Base-by-base conservation (phyloP, 2,797 vertebrate species). In the Coregonus suidteri region DNA sequence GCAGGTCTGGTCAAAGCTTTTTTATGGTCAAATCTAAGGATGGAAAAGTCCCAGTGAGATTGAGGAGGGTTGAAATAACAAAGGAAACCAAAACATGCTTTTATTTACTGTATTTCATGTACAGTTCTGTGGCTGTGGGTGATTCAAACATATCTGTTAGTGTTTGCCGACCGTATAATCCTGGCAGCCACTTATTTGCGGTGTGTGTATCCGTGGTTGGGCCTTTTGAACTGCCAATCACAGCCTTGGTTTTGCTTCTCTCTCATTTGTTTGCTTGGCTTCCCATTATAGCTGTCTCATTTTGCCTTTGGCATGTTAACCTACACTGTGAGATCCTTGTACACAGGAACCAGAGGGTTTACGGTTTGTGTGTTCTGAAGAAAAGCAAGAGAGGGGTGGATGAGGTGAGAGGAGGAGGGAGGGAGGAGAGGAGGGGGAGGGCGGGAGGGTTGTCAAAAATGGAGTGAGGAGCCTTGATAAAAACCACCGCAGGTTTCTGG, bases 401-500 rank as follows among this genome's bases (percentile, higher is more conserved):
- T 88, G 88, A 90, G 47, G 78, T 91, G 87, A 80, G 83, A 85
- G 80, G 90, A 89, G 86, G 92, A 91, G 88, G 84, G 13, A 31
- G 62, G 53, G 59, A 56, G 72, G 15, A 66, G 7, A 77, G 34
- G 47, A 67, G 75, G 35, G 79, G 14, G 89, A 90, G 89, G 89
- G 90, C 92, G 81, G 89, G 83, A 81, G 31, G 31, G 31, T 1
- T 96, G 94, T 96, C 95, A 96, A 94, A 95, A 95, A 93, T 94
- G 87, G 77, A 86, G 69, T 87, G 92, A 94, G 88, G 92, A 86
- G 80, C 87, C 93, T 31, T 95, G 95, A 96, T 93, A 89, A 18
- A 59, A 93, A 35, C 0, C 31, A 67, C 16, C 31, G 31, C 14
- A 34, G 4, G 65, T 30, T 67, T 67, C 31, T 67, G 30, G 65